Evolutionary conservation across 2,113 vertebrate species (phyloP).

Genomic region (Megaleporinus macrocephalus): DNA sequence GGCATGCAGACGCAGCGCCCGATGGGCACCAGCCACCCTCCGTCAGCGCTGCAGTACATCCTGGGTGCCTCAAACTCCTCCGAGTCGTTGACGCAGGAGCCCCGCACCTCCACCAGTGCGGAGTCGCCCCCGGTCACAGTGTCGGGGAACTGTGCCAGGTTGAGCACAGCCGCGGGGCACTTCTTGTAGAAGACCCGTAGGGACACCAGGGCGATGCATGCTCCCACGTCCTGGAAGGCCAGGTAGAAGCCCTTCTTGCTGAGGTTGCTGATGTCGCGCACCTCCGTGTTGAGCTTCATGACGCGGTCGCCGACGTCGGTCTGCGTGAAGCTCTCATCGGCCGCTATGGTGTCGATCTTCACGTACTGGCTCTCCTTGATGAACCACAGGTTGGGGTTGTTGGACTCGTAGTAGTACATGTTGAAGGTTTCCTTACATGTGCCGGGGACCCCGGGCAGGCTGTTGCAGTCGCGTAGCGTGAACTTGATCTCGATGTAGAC

Average conservation of each 20-base stretch:
- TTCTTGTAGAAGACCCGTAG: slow-evolving; percentile 85
- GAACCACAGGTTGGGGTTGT: slow-evolving; percentile 81
- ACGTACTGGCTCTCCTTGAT: slow-evolving; percentile 84
- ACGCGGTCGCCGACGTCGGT: slow-evolving; percentile 85
- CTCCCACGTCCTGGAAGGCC: slow-evolving; percentile 85
- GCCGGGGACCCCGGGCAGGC: slow-evolving; percentile 81
- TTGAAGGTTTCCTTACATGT: slow-evolving; percentile 89
- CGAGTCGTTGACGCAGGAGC: slow-evolving; percentile 80
- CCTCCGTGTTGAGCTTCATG: slow-evolving; percentile 86
- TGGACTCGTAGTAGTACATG: slow-evolving; percentile 86
- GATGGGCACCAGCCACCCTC: slow-evolving; percentile 86
- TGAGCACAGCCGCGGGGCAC: slow-evolving; percentile 80
- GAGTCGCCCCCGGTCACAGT: slow-evolving; percentile 84
- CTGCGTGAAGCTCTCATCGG: slow-evolving; percentile 86
- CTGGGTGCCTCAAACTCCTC: slow-evolving; percentile 84
- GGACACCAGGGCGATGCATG: slow-evolving; percentile 84
- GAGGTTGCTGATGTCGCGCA: slow-evolving; percentile 82
- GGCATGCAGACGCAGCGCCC: slow-evolving; percentile 84
- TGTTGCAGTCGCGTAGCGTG: slow-evolving; percentile 85
- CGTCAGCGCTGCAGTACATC: slow-evolving; percentile 87
- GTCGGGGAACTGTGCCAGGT: slow-evolving; percentile 83
- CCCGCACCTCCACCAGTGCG: slow-evolving; percentile 82
- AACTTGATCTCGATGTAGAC: slow-evolving; percentile 87
- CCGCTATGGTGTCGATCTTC: slow-evolving; percentile 85
- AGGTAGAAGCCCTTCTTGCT: slow-evolving; percentile 85